Evolutionary conservation across 2,888 invertebrate genomes (phyloP).

Genomic region (Empis stercorea): DNA sequence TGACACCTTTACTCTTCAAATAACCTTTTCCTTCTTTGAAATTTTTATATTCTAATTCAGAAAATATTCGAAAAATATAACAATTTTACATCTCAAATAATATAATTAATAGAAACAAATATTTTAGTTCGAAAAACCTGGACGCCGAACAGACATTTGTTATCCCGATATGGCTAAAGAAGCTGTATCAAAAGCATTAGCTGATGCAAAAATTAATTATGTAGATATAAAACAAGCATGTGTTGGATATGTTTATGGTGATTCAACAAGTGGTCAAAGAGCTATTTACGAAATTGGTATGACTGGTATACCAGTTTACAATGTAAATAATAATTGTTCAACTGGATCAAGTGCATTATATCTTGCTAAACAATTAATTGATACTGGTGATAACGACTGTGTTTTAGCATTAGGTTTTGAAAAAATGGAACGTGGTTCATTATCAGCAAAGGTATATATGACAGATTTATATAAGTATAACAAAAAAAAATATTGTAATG

Average conservation of each 20-base stretch:
- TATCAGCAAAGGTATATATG: conserved; percentile 49
- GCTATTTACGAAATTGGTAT: conserved; percentile 89
- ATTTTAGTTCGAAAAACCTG: conserved; percentile 82
- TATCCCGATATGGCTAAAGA: conserved; percentile 94
- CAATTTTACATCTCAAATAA: too few species aligned
- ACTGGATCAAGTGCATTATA: conserved; percentile 89
- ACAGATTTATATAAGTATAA: neutral
- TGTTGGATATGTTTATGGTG: conserved; percentile 89
- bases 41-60: conserved; percentile 2
- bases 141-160: conserved; percentile 62
- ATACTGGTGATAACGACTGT: conserved; percentile 76
- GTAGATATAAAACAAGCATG: conserved; percentile 75
- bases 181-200: conserved; percentile 74
- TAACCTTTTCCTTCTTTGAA: too few species aligned
- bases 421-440: conserved; percentile 91
- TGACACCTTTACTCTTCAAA: too few species aligned
- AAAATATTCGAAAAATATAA: too few species aligned
- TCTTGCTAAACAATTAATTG: conserved; percentile 84
- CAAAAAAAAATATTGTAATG: too few species aligned
- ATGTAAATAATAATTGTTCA: conserved; percentile 97
- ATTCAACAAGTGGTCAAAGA: conserved; percentile 91
- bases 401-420: conserved; percentile 93
- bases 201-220: conserved; percentile 68
- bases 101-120: too few species aligned
- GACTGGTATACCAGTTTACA: conserved; percentile 93